Percentiles rank a stretch among this genome's conserved stretches.
phyloP scores from a whole-genome alignment of 2,888 invertebrate genomes.

The Rhaphigaster nebulosa region DNA sequence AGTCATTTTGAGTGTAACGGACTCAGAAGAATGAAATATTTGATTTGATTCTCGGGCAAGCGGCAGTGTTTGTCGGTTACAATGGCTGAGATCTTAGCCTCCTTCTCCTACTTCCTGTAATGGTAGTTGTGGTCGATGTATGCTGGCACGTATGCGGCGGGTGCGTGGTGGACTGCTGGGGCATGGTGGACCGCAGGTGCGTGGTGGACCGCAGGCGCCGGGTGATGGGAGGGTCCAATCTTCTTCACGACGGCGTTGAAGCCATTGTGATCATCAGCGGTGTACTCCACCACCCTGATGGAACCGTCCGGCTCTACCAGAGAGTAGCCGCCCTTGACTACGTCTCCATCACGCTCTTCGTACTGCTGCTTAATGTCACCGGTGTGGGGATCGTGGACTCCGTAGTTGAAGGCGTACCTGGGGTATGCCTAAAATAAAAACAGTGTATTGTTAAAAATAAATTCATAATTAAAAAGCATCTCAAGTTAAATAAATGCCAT shows the following conservation, averaged over 20 bases:
- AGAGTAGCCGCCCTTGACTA: constrained; percentile 63
- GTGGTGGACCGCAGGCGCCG: constrained; percentile 49
- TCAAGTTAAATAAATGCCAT: background rate
- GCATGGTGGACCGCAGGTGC: constrained; percentile 57
- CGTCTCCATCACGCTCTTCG: constrained; percentile 73
- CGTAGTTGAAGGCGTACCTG: constrained; percentile 74
- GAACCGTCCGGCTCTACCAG: constrained; percentile 64
- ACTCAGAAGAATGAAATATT: background rate
- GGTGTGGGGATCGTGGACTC: constrained; percentile 75
- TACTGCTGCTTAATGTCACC: constrained; percentile 75
- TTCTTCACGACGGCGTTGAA: constrained; percentile 65
- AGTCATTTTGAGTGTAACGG: background rate
- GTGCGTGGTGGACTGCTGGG: constrained; percentile 54
- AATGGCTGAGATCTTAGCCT: background rate
- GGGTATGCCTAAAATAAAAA: constrained; percentile 73
- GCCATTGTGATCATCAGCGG: constrained; percentile 64
- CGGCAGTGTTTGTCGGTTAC: constrained; percentile 25
- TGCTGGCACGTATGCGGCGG: constrained; percentile 49
- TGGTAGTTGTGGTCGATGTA: constrained; percentile 53
- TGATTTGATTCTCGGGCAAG: background rate
- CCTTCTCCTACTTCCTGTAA: constrained; percentile 46
- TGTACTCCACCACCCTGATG: constrained; percentile 64
- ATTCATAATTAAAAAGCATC: background rate
- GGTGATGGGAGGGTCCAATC: constrained; percentile 64
- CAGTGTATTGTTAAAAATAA: background rate